These are phyloP conservation scores for Oryzias celebensis DNA, from an alignment of 2,113 vertebrate genomes.

Conservation along the genomic window DNA sequence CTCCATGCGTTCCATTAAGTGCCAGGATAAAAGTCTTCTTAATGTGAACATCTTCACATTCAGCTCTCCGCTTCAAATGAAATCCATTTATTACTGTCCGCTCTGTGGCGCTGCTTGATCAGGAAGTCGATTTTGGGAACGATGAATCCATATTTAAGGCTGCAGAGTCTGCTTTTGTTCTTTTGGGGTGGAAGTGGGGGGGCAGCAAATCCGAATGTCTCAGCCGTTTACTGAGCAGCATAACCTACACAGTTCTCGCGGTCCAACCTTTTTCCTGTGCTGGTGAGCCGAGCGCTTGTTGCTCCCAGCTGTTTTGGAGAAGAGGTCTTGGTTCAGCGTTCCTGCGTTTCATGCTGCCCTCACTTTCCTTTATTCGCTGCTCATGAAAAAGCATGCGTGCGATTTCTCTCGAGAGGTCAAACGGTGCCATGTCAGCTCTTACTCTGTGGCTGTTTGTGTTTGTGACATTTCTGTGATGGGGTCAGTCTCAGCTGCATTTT, in stretches of 20 bases:
- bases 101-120: constrained; percentile 25
- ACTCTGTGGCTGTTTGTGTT: constrained; percentile 12
- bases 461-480: constrained; percentile 31
- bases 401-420: constrained; percentile 43
- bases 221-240: constrained; percentile 62
- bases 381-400: constrained; percentile 16
- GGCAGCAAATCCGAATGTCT: constrained; percentile 64
- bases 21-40: constrained; percentile 56
- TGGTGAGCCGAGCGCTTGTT: constrained; percentile 34
- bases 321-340: constrained; percentile 60
- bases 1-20: constrained; percentile 47
- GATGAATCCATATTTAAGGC: constrained; percentile 71
- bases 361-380: neutral
- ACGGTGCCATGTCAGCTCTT: constrained; percentile 23
- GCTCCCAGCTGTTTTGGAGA: constrained; percentile 62
- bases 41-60: constrained; percentile 49
- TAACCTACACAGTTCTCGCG: constrained; percentile 34
- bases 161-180: constrained; percentile 65
- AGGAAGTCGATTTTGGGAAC: constrained; percentile 54
- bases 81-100: constrained; percentile 49
- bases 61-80: constrained; percentile 37
- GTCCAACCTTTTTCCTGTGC: constrained; percentile 36
- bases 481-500: constrained; percentile 8
- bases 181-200: constrained; percentile 25
- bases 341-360: constrained; percentile 41